A percentile compares a stretch with the other conserved stretches of the same genome.
These are phyloP conservation scores for Phallusia fumigata DNA, from an alignment of 23 tunicate genomes.

Conservation along the genomic window DNA sequence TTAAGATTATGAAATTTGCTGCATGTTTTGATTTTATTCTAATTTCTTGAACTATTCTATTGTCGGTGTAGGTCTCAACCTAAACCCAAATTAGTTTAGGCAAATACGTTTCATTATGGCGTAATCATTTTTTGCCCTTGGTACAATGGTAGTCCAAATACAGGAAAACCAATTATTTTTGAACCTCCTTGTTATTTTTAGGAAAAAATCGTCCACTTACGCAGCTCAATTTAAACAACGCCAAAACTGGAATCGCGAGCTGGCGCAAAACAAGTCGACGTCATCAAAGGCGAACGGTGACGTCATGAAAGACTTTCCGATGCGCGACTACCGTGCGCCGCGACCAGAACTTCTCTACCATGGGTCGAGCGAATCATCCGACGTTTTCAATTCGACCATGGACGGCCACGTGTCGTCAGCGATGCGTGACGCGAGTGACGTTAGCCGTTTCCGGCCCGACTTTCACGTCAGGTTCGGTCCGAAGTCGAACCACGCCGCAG, in stretches of 20 bases:
- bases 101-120: too few species aligned
- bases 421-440: constrained; percentile 25
- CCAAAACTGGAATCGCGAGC: constrained; percentile 23
- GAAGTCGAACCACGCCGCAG: constrained; percentile 19
- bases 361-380: constrained; percentile 14
- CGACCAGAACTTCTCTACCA: neutral
- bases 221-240: constrained; percentile 51
- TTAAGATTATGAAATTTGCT: too few species aligned
- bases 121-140: too few species aligned
- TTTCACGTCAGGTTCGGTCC: constrained; percentile 47
- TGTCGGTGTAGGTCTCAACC: too few species aligned
- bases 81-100: too few species aligned
- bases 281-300: constrained; percentile 37
- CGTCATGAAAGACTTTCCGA: constrained; percentile 85
- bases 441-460: constrained; percentile 21
- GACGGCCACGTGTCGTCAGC: constrained; percentile 52
- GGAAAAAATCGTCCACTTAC: constrained; percentile 50
- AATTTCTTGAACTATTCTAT: too few species aligned
- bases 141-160: too few species aligned
- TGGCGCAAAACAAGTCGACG: constrained; percentile 17
- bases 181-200: neutral
- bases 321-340: constrained; percentile 48
- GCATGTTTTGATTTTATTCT: too few species aligned
- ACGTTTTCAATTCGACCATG: constrained; percentile 15
- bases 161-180: too few species aligned